A percentile compares a stretch with the other conserved stretches of the same genome.
Conservation (phyloP, 2,888 invertebrate species). For the Dryomyza anilis region DNA sequence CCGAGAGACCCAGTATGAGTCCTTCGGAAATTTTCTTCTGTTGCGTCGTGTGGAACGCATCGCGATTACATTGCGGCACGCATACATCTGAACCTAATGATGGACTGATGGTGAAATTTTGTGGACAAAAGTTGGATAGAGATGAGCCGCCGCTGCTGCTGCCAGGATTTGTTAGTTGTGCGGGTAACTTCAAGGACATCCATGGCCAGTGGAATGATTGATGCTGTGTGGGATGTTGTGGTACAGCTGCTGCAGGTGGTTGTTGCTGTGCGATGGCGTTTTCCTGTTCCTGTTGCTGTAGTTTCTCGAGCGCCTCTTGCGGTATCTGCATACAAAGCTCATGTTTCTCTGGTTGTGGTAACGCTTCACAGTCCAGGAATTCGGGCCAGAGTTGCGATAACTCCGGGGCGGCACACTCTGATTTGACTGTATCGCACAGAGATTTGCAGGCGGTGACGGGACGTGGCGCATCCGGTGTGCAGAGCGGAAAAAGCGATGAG, state of each 20-base stretch:
- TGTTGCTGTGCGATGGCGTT: not conserved
- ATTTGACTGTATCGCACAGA: slow-evolving; percentile 78
- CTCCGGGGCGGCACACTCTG: slow-evolving; percentile 69
- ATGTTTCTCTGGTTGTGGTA: slow-evolving; percentile 75
- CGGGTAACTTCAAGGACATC: slow-evolving; percentile 51
- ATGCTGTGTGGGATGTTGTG: slow-evolving; percentile 30
- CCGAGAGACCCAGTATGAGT: slow-evolving; percentile 79
- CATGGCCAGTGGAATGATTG: slow-evolving; percentile 54
- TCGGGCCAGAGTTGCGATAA: slow-evolving; percentile 74
- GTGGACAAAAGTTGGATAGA: slow-evolving; percentile 69
- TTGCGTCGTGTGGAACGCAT: slow-evolving; percentile 70
- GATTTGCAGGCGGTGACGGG: slow-evolving; percentile 86
- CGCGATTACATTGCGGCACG: slow-evolving; percentile 68
- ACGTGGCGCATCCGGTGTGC: slow-evolving; percentile 83
- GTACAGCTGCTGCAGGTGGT: slow-evolving; percentile 21
- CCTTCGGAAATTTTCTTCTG: slow-evolving; percentile 75
- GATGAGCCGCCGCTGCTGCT: slow-evolving; percentile 33
- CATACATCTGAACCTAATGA: slow-evolving; percentile 64
- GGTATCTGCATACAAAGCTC: slow-evolving; percentile 79
- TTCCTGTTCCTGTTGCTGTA: slow-evolving; percentile 23
- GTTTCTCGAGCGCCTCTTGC: slow-evolving; percentile 36
- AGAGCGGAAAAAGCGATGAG: slow-evolving; percentile 88
- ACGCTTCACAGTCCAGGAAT: slow-evolving; percentile 77
- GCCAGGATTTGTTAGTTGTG: slow-evolving; percentile 42
- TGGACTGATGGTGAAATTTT: slow-evolving; percentile 64